A percentile compares a stretch with the other conserved stretches of the same genome.
Conservation (phyloP, 2,888 invertebrate species). For the Furcula furcula region DNA sequence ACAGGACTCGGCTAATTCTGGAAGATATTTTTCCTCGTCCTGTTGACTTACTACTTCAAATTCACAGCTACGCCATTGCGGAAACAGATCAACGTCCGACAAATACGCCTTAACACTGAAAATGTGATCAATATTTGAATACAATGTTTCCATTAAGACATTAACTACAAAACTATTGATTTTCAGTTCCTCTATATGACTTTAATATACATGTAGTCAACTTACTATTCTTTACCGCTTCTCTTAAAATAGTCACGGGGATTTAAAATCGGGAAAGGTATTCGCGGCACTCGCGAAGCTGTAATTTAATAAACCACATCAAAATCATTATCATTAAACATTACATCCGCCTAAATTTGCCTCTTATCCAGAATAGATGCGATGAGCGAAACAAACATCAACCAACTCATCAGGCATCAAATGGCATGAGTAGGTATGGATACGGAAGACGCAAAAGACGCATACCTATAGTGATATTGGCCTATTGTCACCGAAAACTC, state of each 20-base stretch:
- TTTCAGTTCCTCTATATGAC: too few relatives aligned
- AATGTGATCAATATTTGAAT: slow-evolving; percentile 29
- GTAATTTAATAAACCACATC: slow-evolving; percentile 24
- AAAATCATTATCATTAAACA: too few relatives aligned
- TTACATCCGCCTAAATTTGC: too few relatives aligned
- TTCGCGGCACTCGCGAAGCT: slow-evolving; percentile 28
- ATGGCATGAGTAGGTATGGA: too few relatives aligned
- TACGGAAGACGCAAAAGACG: too few relatives aligned
- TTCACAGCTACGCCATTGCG: slow-evolving; percentile 50
- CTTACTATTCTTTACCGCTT: slow-evolving; percentile 54
- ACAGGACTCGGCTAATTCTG: slow-evolving; percentile 79
- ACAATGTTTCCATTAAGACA: slow-evolving; percentile 2
- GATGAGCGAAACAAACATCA: too few relatives aligned
- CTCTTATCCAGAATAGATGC: too few relatives aligned
- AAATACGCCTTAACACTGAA: slow-evolving; percentile 49
- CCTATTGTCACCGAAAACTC: too few relatives aligned
- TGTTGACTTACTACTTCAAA: slow-evolving; percentile 55
- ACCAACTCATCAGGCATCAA: too few relatives aligned
- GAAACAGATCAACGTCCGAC: slow-evolving; percentile 56
- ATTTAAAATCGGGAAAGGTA: slow-evolving; percentile 45
- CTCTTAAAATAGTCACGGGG: slow-evolving; percentile 37
- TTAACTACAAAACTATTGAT: too few relatives aligned
- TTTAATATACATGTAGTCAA: too few relatives aligned
- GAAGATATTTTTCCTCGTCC: slow-evolving; percentile 70
- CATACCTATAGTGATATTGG: too few relatives aligned